Percentiles rank a stretch among this genome's conserved stretches.
These are phyloP conservation scores for Tetrapedia diversipes DNA, from an alignment of 2,888 invertebrate genomes.

Conservation along the genomic window DNA sequence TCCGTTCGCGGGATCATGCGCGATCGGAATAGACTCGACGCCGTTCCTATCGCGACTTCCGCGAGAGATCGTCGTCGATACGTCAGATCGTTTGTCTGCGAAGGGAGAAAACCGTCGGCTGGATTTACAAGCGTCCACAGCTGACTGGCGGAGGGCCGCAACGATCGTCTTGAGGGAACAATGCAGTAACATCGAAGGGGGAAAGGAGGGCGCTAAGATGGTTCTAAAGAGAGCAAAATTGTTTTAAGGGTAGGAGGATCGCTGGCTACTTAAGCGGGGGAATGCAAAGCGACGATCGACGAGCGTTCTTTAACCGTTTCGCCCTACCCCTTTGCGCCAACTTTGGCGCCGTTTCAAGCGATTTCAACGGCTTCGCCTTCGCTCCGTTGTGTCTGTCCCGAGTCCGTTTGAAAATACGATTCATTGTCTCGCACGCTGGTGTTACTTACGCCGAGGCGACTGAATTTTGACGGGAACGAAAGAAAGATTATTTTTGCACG, in stretches of 20 bases:
- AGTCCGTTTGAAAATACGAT: slow-evolving; percentile 14
- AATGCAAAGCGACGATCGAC: slow-evolving; percentile 58
- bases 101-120: slow-evolving; percentile 12
- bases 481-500: slow-evolving; percentile 20
- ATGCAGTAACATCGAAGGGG: not conserved
- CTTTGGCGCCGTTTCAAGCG: slow-evolving; percentile 59
- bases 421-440: slow-evolving; percentile 31
- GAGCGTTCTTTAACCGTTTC: slow-evolving; percentile 49
- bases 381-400: slow-evolving; percentile 24
- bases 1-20: slow-evolving; percentile 20
- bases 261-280: slow-evolving; percentile 51
- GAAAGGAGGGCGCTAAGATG: slow-evolving; percentile 18
- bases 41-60: not conserved
- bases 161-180: not conserved
- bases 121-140: not conserved
- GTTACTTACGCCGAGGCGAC: slow-evolving; percentile 10
- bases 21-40: not conserved
- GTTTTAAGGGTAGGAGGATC: slow-evolving; percentile 62
- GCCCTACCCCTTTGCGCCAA: slow-evolving; percentile 38
- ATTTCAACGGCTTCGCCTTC: slow-evolving; percentile 34
- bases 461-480: slow-evolving; percentile 21
- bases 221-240: slow-evolving; percentile 41
- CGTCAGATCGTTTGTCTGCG: slow-evolving; percentile 16
- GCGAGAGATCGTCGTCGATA: slow-evolving; percentile 8
- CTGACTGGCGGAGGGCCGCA: too few relatives aligned